Conservation (phyloP, 1,140 invertebrate species). For the Drosophila kohkoa region DNA sequence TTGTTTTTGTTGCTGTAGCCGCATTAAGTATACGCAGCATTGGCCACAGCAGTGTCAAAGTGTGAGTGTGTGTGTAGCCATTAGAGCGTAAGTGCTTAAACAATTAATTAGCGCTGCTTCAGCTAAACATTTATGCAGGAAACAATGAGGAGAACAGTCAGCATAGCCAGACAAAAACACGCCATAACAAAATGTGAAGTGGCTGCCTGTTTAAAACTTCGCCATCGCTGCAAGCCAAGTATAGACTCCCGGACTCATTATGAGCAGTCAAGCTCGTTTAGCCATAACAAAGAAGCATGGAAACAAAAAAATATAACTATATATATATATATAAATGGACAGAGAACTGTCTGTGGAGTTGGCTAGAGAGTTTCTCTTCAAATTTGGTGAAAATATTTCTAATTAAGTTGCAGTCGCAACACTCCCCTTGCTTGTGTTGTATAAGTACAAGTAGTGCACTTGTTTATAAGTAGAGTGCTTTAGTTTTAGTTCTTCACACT, state of each 20-base stretch:
- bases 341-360: slow-evolving; percentile 40
- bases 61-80: slow-evolving; percentile 43
- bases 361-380: slow-evolving; percentile 51
- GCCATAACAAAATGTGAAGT: slow-evolving; percentile 52
- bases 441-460: slow-evolving; percentile 22
- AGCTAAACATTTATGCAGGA: slow-evolving; percentile 47
- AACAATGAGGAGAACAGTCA: slow-evolving; percentile 39
- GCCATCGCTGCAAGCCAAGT: slow-evolving; percentile 16
- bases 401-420: slow-evolving; percentile 61
- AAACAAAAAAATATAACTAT: background rate
- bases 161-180: slow-evolving; percentile 48
- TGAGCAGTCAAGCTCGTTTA: slow-evolving; percentile 40
- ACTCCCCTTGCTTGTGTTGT: slow-evolving; percentile 9
- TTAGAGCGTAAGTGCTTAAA: slow-evolving; percentile 72
- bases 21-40: slow-evolving; percentile 58
- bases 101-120: slow-evolving; percentile 76
- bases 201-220: slow-evolving; percentile 44
- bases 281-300: slow-evolving; percentile 41
- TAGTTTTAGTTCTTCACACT: slow-evolving; percentile 39
- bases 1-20: slow-evolving; percentile 18
- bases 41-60: slow-evolving; percentile 24
- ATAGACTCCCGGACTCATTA: slow-evolving; percentile 36
- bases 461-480: slow-evolving; percentile 29
- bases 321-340: too few species aligned
- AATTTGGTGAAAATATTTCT: slow-evolving; percentile 70